Percentiles rank a stretch among this genome's conserved stretches.
phyloP scores from a whole-genome alignment of 2,797 vertebrate species.

The Neostethus bicornis region DNA sequence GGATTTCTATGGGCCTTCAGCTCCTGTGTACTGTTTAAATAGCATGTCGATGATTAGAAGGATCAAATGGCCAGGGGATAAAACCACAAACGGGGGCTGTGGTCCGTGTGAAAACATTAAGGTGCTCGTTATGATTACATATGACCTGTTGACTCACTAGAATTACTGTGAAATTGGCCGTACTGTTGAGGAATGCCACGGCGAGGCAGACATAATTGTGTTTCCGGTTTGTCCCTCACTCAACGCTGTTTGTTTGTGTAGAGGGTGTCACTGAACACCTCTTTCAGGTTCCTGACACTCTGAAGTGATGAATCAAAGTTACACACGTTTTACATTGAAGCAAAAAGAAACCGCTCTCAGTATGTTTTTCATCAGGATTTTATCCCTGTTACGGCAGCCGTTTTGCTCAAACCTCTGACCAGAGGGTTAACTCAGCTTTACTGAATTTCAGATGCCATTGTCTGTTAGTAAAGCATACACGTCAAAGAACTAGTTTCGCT shows the following conservation, averaged over 20 bases:
- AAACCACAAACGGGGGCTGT: slow-evolving; percentile 69
- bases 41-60: slow-evolving; percentile 68
- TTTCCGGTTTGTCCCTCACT: slow-evolving; percentile 75
- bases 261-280: slow-evolving; percentile 40
- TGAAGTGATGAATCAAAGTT: slow-evolving; percentile 24
- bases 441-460: slow-evolving; percentile 47
- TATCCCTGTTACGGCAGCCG: slow-evolving; percentile 33
- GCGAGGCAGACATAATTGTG: slow-evolving; percentile 78
- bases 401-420: slow-evolving; percentile 40
- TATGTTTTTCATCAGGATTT: slow-evolving; percentile 48
- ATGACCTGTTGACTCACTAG: slow-evolving; percentile 74
- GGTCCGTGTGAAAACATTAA: slow-evolving; percentile 69
- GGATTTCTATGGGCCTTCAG: slow-evolving; percentile 57
- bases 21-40: slow-evolving; percentile 74
- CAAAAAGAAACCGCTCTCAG: slow-evolving; percentile 25
- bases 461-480: slow-evolving; percentile 38
- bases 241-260: slow-evolving; percentile 7
- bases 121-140: slow-evolving; percentile 77
- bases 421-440: slow-evolving; percentile 40
- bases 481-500: slow-evolving; percentile 27
- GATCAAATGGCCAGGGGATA: slow-evolving; percentile 72
- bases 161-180: slow-evolving; percentile 78
- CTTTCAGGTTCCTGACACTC: slow-evolving; percentile 32
- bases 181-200: slow-evolving; percentile 62
- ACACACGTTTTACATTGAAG: slow-evolving; percentile 27